phyloP scores from a whole-genome alignment of 2,888 invertebrate species.

The Heliothis peltigera region DNA sequence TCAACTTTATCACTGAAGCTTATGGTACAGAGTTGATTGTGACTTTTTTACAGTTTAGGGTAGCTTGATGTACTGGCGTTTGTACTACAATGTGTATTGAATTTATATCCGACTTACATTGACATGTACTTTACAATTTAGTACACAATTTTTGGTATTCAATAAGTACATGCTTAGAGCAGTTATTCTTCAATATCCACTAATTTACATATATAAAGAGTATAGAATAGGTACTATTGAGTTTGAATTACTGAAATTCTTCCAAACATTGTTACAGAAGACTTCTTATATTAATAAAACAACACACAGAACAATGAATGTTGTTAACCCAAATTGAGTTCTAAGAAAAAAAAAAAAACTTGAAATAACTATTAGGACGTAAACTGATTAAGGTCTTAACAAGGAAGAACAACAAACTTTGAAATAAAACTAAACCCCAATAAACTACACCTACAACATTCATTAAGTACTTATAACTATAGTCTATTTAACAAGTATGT shows the following conservation, averaged over 20 bases:
- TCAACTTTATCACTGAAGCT: no score
- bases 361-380: conserved; percentile 12
- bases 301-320: conserved; percentile 14
- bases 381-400: conserved; percentile 22
- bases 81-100: not conserved
- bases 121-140: no score
- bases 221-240: conserved; percentile 36
- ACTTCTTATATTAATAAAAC: conserved; percentile 12
- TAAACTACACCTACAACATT: conserved; percentile 30
- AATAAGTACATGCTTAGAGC: no score
- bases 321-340: not conserved
- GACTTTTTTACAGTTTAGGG: no score
- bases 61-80: no score
- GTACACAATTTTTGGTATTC: no score
- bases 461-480: conserved; percentile 49
- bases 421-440: conserved; percentile 19
- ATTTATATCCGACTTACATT: no score
- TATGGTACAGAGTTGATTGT: no score
- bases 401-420: conserved; percentile 12
- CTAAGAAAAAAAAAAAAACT: conserved; percentile 20
- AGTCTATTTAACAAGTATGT: conserved; percentile 17
- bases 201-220: not conserved
- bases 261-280: not conserved
- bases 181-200: not conserved
- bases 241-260: not conserved